These are phyloP conservation scores for Proteles cristata DNA, from an alignment of 2,113 vertebrate genomes.

Conservation along the genomic window DNA sequence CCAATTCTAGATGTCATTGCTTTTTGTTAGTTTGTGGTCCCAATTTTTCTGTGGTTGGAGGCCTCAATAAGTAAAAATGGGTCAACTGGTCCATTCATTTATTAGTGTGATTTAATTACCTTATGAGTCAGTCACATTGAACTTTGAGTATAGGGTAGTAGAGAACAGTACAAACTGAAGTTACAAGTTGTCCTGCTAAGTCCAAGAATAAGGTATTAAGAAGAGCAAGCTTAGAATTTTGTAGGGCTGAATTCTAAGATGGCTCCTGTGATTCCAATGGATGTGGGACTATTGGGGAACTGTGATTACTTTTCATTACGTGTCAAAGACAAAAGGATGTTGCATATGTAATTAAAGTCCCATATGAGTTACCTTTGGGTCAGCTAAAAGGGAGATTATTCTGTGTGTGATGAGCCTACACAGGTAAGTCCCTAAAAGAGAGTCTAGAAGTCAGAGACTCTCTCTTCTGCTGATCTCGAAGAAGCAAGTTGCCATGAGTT, in stretches of 20 bases:
- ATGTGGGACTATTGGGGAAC: background rate
- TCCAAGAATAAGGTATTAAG: background rate
- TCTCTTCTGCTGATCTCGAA: slow-evolving; percentile 54
- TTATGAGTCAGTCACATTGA: background rate
- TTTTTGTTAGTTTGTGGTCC: background rate
- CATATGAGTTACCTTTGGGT: background rate
- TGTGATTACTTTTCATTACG: background rate
- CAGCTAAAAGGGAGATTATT: background rate
- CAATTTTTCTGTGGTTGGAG: background rate
- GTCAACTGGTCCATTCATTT: background rate
- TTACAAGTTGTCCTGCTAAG: background rate
- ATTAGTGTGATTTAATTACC: background rate
- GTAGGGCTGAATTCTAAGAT: background rate
- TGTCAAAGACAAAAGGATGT: background rate
- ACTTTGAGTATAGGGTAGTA: background rate
- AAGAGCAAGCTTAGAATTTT: background rate
- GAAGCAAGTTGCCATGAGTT: slow-evolving; percentile 24
- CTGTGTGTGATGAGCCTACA: background rate
- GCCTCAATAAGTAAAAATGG: background rate
- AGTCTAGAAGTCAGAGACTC: background rate
- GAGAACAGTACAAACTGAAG: background rate
- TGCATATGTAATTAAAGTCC: background rate
- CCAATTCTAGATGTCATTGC: background rate
- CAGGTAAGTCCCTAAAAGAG: background rate
- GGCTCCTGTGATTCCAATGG: background rate